Percentiles rank a stretch among this genome's conserved stretches.
phyloP scores from a whole-genome alignment of 2,888 invertebrate species.

The Cerastoderma edule region DNA sequence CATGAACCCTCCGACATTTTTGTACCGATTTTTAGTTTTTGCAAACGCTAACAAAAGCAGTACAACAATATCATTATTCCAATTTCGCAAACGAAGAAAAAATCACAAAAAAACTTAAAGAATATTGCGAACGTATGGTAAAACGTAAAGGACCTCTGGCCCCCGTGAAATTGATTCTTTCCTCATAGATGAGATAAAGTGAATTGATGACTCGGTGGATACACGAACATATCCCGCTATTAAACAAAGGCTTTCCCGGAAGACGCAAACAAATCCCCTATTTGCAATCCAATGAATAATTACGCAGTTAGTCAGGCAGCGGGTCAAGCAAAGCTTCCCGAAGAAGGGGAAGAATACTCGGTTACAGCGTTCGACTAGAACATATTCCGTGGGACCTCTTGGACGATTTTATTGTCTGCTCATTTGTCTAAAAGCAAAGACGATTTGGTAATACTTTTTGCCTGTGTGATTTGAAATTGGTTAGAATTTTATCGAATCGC shows the following conservation, averaged over 20 bases:
- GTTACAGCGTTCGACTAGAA: conserved; percentile 23
- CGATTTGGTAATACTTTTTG: too few species aligned
- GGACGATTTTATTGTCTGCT: too few species aligned
- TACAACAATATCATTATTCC: too few species aligned
- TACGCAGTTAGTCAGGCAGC: conserved; percentile 38
- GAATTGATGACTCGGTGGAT: conserved; percentile 23
- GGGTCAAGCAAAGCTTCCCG: conserved; percentile 11
- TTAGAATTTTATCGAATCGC: too few species aligned
- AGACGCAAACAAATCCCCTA: conserved; percentile 44
- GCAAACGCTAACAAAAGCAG: too few species aligned
- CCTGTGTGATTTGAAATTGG: too few species aligned
- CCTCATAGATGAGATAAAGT: conserved; percentile 6
- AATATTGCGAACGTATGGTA: conserved; percentile 14
- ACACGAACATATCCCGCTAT: conserved; percentile 31
- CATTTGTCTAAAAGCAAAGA: too few species aligned
- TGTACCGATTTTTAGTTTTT: too few species aligned
- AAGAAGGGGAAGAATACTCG: too few species aligned
- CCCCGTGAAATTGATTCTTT: conserved; percentile 21
- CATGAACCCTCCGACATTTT: too few species aligned
- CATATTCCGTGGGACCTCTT: not conserved
- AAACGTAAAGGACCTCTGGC: conserved; percentile 6
- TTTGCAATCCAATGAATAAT: conserved; percentile 51
- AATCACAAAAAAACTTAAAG: conserved; percentile 2
- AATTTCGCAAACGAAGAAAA: too few species aligned
- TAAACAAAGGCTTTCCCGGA: conserved; percentile 40